A percentile compares a stretch with the other conserved stretches of the same genome.
Conservation (phyloP, 2,797 vertebrate species). For the Sphenopsis melanotis region DNA sequence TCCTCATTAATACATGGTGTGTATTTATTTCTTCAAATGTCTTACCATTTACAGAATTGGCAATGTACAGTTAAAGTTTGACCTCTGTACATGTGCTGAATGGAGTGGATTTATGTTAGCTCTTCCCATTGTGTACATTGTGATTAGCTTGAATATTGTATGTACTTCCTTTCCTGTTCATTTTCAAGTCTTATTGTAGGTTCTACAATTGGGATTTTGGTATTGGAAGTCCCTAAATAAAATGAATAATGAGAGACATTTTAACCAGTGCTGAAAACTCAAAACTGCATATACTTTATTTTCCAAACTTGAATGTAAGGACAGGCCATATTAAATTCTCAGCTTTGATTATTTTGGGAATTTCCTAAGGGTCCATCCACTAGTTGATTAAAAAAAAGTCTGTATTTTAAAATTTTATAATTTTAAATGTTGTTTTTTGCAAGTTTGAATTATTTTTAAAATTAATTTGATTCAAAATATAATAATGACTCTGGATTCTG, state of each 20-base stretch:
- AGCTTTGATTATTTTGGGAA: not conserved
- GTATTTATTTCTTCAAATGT: not conserved
- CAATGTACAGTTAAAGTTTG: not conserved
- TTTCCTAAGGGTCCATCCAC: not conserved
- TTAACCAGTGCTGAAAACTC: not conserved
- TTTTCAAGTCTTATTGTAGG: not conserved
- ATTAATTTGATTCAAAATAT: not conserved
- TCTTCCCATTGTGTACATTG: not conserved
- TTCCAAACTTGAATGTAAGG: not conserved
- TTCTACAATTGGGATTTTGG: not conserved
- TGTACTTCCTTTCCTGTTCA: not conserved
- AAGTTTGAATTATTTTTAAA: not conserved
- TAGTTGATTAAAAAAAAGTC: not conserved
- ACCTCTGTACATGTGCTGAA: not conserved
- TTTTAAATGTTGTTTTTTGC: not conserved
- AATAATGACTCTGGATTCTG: not conserved
- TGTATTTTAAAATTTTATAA: not conserved
- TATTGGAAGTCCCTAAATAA: not conserved
- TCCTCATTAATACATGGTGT: not conserved
- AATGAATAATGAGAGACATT: not conserved
- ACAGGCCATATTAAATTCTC: not conserved
- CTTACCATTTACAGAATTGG: not conserved
- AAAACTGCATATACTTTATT: not conserved
- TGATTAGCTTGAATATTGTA: not conserved
- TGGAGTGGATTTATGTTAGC: not conserved